Conservation (phyloP, 2,797 vertebrate genomes). For the Hypotaenidia okinawae region DNA sequence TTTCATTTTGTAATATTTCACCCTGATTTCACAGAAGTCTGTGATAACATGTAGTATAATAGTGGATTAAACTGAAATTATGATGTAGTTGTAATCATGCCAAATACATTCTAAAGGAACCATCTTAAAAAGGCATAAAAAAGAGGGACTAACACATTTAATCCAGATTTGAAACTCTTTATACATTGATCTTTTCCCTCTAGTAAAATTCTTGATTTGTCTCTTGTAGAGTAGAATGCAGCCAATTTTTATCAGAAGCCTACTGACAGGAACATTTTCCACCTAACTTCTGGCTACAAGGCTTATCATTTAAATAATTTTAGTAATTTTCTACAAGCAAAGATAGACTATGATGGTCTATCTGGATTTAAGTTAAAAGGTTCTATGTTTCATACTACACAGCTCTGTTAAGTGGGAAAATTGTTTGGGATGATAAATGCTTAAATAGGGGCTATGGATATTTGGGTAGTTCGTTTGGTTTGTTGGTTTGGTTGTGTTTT, state of each 20-base stretch:
- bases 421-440: too few relatives aligned
- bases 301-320: background rate
- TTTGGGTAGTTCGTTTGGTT: too few relatives aligned
- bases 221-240: background rate
- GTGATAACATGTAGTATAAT: background rate
- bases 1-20: background rate
- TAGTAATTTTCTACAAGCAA: background rate
- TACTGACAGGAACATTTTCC: background rate
- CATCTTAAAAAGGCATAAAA: background rate
- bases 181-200: background rate
- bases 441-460: too few relatives aligned
- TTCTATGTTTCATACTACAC: background rate
- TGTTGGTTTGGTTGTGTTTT: too few relatives aligned
- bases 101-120: background rate
- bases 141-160: background rate
- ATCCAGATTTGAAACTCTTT: background rate
- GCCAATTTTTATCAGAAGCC: background rate
- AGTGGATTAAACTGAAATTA: background rate
- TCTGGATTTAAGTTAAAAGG: background rate
- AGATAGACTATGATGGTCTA: background rate
- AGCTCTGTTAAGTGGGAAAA: background rate
- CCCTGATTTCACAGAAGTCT: background rate
- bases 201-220: background rate
- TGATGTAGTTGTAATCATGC: background rate
- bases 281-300: background rate